Percentiles rank a stretch among this genome's conserved stretches.
Conservation (phyloP, 2,888 invertebrate genomes). For the Melangyna quadrimaculata region DNA sequence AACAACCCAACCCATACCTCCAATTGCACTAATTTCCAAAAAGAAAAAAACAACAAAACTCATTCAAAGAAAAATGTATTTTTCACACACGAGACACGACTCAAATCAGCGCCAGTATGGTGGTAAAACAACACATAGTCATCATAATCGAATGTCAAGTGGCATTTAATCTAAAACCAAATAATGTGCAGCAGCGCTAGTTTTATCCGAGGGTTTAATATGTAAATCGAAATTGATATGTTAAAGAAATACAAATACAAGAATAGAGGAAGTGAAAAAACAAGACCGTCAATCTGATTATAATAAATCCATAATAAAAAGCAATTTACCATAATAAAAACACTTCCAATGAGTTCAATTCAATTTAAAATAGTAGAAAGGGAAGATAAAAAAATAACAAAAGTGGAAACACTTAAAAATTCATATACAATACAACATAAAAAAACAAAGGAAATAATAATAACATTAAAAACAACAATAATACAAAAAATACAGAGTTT, state of each 20-base stretch:
- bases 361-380: conserved; percentile 30
- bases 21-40: background rate
- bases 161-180: conserved; percentile 49
- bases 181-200: conserved; percentile 27
- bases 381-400: background rate
- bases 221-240: conserved; percentile 57
- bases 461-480: background rate
- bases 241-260: background rate
- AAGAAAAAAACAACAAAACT: background rate
- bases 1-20: too few relatives aligned
- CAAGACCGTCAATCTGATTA: conserved; percentile 47
- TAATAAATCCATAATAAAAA: conserved; percentile 29
- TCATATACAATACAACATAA: background rate
- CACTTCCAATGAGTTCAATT: conserved; percentile 50
- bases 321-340: conserved; percentile 57
- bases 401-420: conserved; percentile 9
- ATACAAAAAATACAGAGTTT: conserved; percentile 22
- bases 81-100: background rate
- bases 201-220: background rate
- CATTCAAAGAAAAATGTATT: background rate
- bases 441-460: background rate
- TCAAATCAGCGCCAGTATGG: conserved; percentile 15
- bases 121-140: conserved; percentile 10
- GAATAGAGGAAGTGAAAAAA: background rate
- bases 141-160: conserved; percentile 68